Evolutionary conservation across 2,797 vertebrate genomes (phyloP).

Genomic region (Buceros bicornis): DNA sequence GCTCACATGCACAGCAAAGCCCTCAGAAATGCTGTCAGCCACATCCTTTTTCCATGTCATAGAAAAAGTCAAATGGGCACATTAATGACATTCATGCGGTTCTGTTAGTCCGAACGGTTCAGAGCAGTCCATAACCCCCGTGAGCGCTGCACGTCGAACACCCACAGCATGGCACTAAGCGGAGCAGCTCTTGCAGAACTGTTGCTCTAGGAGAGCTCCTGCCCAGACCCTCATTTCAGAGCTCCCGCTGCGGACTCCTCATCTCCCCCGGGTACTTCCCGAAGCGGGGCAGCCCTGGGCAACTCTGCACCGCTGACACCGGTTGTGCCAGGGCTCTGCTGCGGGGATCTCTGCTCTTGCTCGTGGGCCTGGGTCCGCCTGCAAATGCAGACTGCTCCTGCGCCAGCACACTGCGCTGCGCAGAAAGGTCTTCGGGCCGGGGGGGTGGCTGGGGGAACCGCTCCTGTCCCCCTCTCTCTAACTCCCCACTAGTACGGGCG

Average conservation of each 20-base stretch:
- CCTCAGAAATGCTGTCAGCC: neutral
- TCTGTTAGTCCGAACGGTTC: fast-evolving
- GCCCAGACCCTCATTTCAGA: fast-evolving
- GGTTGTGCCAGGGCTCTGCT: neutral
- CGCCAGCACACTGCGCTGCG: neutral
- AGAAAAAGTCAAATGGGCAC: neutral
- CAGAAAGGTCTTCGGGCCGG: neutral
- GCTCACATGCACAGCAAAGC: fast-evolving
- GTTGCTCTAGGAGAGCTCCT: neutral
- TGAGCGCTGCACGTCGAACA: fast-evolving
- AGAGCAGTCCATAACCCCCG: fast-evolving
- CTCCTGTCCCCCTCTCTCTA: neutral
- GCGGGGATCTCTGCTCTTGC: neutral
- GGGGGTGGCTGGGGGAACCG: no score
- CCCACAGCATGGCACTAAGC: fast-evolving
- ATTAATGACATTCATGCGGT: fast-evolving
- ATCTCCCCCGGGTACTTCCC: fast-evolving
- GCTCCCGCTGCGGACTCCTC: neutral
- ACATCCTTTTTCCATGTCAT: neutral
- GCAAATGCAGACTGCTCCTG: fast-evolving
- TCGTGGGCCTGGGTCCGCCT: neutral
- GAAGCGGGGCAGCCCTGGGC: no score
- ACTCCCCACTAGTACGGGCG: no score
- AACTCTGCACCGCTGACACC: neutral
- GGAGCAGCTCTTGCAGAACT: neutral